These are phyloP conservation scores for Cynodonichthys magdalenae DNA, from an alignment of 2,797 vertebrate species.

Conservation along the genomic window DNA sequence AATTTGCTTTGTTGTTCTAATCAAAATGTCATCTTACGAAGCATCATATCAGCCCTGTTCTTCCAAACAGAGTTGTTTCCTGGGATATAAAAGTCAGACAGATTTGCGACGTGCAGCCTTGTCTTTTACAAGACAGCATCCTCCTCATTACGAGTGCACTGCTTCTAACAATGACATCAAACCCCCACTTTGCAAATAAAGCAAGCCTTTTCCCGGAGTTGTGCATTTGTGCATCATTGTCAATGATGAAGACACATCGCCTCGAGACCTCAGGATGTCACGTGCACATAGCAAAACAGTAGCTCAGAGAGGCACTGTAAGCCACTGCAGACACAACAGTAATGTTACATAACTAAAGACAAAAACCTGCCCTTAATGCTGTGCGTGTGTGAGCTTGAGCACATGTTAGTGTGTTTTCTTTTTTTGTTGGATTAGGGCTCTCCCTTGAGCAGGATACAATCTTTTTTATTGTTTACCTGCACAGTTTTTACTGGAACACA, in stretches of 20 bases:
- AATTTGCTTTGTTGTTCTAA: slow-evolving; percentile 13
- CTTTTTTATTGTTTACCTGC: slow-evolving; percentile 36
- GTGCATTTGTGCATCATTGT: slow-evolving; percentile 18
- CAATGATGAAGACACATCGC: slow-evolving; percentile 34
- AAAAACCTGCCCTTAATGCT: slow-evolving; percentile 25
- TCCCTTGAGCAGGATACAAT: slow-evolving; percentile 2
- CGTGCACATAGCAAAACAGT: slow-evolving; percentile 39
- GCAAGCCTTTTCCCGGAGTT: not conserved
- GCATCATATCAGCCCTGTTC: slow-evolving; percentile 8
- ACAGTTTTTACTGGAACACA: slow-evolving; percentile 16
- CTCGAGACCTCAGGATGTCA: slow-evolving; percentile 51
- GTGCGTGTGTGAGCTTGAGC: not conserved
- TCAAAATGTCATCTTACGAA: slow-evolving; percentile 4
- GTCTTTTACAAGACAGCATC: slow-evolving; percentile 20
- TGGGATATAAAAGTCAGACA: slow-evolving; percentile 16
- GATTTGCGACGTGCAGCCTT: slow-evolving; percentile 8
- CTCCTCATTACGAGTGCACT: slow-evolving; percentile 16
- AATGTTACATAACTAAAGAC: slow-evolving; percentile 58
- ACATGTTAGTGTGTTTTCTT: slow-evolving; percentile 5
- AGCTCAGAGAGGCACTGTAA: slow-evolving; percentile 48
- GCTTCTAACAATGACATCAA: slow-evolving; percentile 29
- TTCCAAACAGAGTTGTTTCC: slow-evolving; percentile 4
- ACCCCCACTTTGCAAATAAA: slow-evolving; percentile 11
- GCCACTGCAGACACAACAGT: slow-evolving; percentile 48
- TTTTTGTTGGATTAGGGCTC: not conserved